Evolutionary conservation across 2,888 invertebrate genomes (phyloP).

Genomic region (Lasiommata megera): DNA sequence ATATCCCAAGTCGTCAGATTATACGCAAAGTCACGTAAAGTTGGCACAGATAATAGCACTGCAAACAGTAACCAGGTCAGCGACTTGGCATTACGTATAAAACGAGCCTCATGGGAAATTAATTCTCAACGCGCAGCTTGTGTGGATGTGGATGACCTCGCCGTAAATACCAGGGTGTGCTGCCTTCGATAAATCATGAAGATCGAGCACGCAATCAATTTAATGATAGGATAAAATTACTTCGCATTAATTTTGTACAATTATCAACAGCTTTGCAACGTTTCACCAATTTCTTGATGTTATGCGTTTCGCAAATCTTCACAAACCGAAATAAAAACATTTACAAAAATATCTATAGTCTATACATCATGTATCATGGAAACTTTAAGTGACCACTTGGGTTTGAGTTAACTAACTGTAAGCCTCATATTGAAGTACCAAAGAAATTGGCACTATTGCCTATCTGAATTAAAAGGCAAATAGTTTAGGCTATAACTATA

Average conservation of each 20-base stretch:
- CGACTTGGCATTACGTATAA: constrained; percentile 32
- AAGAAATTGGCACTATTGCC: too few relatives aligned
- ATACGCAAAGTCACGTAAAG: constrained; percentile 44
- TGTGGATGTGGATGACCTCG: constrained; percentile 30
- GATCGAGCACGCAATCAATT: constrained; percentile 22
- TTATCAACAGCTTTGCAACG: neutral
- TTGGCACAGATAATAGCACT: constrained; percentile 43
- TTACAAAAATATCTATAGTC: too few relatives aligned
- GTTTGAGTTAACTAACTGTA: too few relatives aligned
- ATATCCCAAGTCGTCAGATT: constrained; percentile 22
- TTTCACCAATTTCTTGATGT: neutral
- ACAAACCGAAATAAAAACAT: too few relatives aligned
- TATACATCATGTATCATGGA: too few relatives aligned
- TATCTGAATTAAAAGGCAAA: too few relatives aligned
- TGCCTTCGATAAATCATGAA: constrained; percentile 26
- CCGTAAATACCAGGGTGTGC: constrained; percentile 26
- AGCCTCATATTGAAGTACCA: too few relatives aligned
- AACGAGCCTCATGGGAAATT: constrained; percentile 38
- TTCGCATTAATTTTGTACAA: constrained; percentile 9
- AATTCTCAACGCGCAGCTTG: constrained; percentile 32
- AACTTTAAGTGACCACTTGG: too few relatives aligned
- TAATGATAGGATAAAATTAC: constrained; percentile 18
- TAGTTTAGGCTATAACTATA: too few relatives aligned
- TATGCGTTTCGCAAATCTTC: too few relatives aligned
- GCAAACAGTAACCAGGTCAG: constrained; percentile 50